Evolutionary conservation across 2,113 vertebrate genomes (phyloP), one percentile per base, ranked within the genome.

Genomic region (Callocephalon fimbriatum): DNA sequence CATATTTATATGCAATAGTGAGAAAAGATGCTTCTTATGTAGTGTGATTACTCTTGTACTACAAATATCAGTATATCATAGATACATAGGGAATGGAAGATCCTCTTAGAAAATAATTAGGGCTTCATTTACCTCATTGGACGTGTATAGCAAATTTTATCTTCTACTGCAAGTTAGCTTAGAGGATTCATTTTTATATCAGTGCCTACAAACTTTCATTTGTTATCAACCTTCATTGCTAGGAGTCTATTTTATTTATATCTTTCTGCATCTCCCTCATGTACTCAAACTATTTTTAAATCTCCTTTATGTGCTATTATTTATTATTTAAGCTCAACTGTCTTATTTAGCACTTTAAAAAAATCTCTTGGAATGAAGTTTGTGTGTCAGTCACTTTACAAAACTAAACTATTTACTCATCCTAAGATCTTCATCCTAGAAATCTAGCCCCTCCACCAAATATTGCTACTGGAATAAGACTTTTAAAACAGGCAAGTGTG

Each of bases 321-420:
- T 95, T 95, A 91, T 92, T 93, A 95, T 97, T 92, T 94, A 94
- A 94, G 32, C 48, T 86, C 37, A 62, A 37, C 3, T 91, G 19
- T 68, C 88, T 95, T 90, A 82, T 76, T 84, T 90, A 94, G n/a
- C 31, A 81, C n/a, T 81, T 68, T 25, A 70, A 91, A 91, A 94
- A 71, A 94, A 74, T 50, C 19, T 53, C 90, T 86, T 61, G 31
- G 61, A 90, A 84, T 68, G 72, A 15, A 35, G 7, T 78, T 81
- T 44, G 20, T 76, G 50, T 1, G 2, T 29, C 67, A 86, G 77
- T 50, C 32, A 48, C 16, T 90, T 86, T 44, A 54, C 29, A 79
- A 90, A 93, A 78, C 21, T 63, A 47, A 80, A 66, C 54, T 73
- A 75, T 85, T 93, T 76, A 81, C 38, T 67, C 13, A 37, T 68